Evolutionary conservation across 2,888 invertebrate species (phyloP).

Genomic region (Crioceris asparagi): DNA sequence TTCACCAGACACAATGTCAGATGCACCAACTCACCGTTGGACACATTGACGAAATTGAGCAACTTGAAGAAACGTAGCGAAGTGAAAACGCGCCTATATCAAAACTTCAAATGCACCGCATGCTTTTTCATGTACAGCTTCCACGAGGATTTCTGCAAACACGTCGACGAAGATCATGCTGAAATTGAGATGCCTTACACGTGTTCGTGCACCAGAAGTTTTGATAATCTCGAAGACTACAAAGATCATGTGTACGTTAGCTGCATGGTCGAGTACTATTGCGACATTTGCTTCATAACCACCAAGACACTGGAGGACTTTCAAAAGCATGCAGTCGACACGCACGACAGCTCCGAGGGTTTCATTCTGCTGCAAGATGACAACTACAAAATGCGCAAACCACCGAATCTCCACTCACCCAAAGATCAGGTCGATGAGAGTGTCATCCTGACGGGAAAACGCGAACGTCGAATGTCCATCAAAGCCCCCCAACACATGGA

Average conservation of each 20-base stretch:
- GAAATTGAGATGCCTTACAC: slow-evolving; percentile 21
- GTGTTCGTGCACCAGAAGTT: slow-evolving; percentile 28
- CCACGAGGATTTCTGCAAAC: slow-evolving; percentile 32
- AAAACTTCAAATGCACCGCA: slow-evolving; percentile 32
- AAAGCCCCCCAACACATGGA: slow-evolving; percentile 8
- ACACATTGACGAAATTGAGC: slow-evolving; percentile 28
- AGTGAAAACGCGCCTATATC: slow-evolving; percentile 33
- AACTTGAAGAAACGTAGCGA: slow-evolving; percentile 29
- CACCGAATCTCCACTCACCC: no score
- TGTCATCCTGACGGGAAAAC: slow-evolving; percentile 14
- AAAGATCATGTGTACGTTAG: slow-evolving; percentile 31
- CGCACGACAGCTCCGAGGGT: slow-evolving; percentile 31
- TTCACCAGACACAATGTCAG: slow-evolving; percentile 29
- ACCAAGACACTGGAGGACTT: slow-evolving; percentile 31
- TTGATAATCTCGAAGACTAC: slow-evolving; percentile 30
- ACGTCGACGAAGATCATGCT: slow-evolving; percentile 32
- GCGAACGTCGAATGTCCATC: slow-evolving; percentile 19
- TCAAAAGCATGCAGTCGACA: slow-evolving; percentile 28
- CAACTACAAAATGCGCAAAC: slow-evolving; percentile 23
- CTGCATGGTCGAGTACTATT: slow-evolving; percentile 33
- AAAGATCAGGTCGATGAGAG: slow-evolving; percentile 17
- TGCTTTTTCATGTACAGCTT: slow-evolving; percentile 33
- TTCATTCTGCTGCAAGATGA: slow-evolving; percentile 29
- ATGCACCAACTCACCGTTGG: slow-evolving; percentile 27
- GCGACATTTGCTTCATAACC: slow-evolving; percentile 34